Evolutionary conservation across 2,888 invertebrate genomes (phyloP), one percentile per base, ranked within the genome.

Genomic region (Lochmaea crataegi): DNA sequence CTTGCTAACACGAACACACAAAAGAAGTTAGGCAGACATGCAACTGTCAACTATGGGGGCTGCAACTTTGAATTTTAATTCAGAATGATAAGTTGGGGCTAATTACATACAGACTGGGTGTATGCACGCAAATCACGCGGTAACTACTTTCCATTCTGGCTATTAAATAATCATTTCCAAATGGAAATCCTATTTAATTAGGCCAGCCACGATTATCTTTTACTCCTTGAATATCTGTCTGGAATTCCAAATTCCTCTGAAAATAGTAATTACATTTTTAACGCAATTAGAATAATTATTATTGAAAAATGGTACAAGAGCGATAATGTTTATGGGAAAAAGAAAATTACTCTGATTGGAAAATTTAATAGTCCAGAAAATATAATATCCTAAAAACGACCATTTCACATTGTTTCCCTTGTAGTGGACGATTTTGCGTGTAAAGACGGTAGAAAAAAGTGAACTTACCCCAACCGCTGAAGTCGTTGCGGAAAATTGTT

Each of bases 51-150:
- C 77, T 76, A 64, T 58, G 74, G 68, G 65, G 71, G 71, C 58
- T 72, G 76, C 75, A 77, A 78, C 76, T 76, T 78, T 72, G 76
- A 77, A 79, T 80, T 81, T 78, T 81, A 82, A 81, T 82, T 80
- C 72, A 73, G 71, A 78, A 78, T 79, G 81, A 80, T 81, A 82
- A 79, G 78, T 79, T 75, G 74, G 71, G 75, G 76, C 75, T 79
- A 82, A 81, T 81, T 80, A 80, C 76, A 74, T 73, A 78, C 76
- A 73, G 73, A 74, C 76, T 75, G 60, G 71, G 71, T 72, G 70
- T 63, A 11, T 63, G 61, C 80, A 81, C 79, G 81, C 79, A 64
- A 79, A 69, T 76, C 73, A 57, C 16, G 41, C 18, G 41, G 61
- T 42, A n/a, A 16, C 61, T 63, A 63, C 42, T 63, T 63, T 63